phyloP scores from a whole-genome alignment of 2,113 vertebrate genomes.

The Tragelaphus scriptus region DNA sequence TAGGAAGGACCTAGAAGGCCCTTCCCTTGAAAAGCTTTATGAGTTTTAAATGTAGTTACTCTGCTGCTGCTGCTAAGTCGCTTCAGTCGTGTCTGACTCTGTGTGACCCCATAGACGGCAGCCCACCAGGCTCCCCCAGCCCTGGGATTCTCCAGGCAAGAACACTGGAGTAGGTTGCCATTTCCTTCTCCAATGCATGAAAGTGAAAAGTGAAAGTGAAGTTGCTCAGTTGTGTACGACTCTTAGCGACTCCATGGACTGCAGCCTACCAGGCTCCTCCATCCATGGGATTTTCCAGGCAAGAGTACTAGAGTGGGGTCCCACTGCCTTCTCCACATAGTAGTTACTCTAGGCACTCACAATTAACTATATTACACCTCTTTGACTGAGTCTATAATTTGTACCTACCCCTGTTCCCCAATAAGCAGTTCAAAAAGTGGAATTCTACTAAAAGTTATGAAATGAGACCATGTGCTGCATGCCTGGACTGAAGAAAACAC shows the following conservation, averaged over 20 bases:
- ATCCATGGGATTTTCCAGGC: too few relatives aligned
- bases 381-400: not conserved
- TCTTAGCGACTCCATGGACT: rapidly evolving
- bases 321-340: too few relatives aligned
- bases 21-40: not conserved
- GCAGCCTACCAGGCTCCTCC: too few relatives aligned
- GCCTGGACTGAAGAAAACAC: not conserved
- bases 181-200: too few relatives aligned
- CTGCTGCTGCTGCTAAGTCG: not conserved
- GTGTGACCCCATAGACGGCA: rapidly evolving
- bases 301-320: too few relatives aligned
- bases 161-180: too few relatives aligned
- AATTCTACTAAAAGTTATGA: not conserved
- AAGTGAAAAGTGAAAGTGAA: too few relatives aligned
- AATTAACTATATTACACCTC: not conserved
- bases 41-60: not conserved
- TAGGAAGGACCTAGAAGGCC: not conserved
- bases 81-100: too few relatives aligned
- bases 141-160: too few relatives aligned
- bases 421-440: not conserved
- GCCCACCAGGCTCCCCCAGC: too few relatives aligned
- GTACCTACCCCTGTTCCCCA: not conserved
- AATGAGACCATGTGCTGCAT: not conserved
- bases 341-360: not conserved
- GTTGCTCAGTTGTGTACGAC: too few relatives aligned